Conservation (phyloP, 2,888 invertebrate species). For the Bhutanitis thaidina region DNA sequence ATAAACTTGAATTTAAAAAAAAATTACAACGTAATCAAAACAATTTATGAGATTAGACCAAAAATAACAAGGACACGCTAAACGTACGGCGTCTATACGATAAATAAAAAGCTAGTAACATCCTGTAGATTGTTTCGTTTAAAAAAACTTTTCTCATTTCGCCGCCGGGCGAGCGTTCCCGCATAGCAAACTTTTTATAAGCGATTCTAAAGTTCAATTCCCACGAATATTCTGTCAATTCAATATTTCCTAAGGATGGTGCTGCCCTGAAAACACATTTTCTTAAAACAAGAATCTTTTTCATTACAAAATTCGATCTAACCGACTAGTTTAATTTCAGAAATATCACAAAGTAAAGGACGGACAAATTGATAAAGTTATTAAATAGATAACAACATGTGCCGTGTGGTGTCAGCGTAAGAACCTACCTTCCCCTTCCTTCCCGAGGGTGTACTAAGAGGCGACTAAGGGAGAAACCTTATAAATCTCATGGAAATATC, state of each 20-base stretch:
- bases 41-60: slow-evolving; percentile 6
- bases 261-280: neutral
- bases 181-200: slow-evolving; percentile 38
- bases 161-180: slow-evolving; percentile 31
- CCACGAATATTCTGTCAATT: slow-evolving; percentile 40
- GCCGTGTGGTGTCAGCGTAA: no score
- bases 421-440: no score
- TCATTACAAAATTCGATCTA: neutral
- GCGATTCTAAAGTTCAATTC: slow-evolving; percentile 34
- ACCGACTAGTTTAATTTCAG: neutral
- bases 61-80: slow-evolving; percentile 5
- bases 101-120: slow-evolving; percentile 23
- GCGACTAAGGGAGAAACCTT: no score
- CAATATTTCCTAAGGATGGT: slow-evolving; percentile 30
- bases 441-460: no score
- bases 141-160: slow-evolving; percentile 68
- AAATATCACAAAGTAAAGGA: no score
- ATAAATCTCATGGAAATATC: no score
- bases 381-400: no score
- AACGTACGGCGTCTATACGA: slow-evolving; percentile 9
- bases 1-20: neutral
- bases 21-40: neutral
- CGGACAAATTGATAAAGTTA: no score
- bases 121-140: slow-evolving; percentile 46
- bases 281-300: slow-evolving; percentile 11